These are phyloP conservation scores for Aspiorhynchus laticeps DNA, from an alignment of 2,113 vertebrate species.

Conservation along the genomic window DNA sequence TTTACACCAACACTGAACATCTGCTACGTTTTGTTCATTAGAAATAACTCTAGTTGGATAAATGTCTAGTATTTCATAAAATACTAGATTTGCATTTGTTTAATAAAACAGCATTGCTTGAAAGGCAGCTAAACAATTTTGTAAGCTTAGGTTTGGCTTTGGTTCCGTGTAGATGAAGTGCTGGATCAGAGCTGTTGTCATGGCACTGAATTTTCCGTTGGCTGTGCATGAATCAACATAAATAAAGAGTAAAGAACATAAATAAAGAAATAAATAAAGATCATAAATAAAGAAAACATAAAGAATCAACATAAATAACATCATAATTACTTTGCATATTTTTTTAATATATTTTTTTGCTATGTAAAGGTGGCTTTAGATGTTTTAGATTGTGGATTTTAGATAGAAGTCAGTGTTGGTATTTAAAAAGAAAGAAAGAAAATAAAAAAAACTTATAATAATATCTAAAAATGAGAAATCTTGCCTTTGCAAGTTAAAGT, in stretches of 20 bases:
- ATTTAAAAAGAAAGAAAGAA: too few relatives aligned
- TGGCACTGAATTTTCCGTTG: not conserved
- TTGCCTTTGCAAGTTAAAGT: not conserved
- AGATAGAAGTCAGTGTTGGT: not conserved
- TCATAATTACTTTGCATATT: not conserved
- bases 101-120: not conserved
- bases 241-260: too few relatives aligned
- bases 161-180: conserved; percentile 1
- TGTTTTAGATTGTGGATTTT: not conserved
- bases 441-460: not conserved
- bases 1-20: not conserved
- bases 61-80: conserved; percentile 4
- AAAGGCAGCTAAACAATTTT: not conserved
- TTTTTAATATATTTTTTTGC: not conserved
- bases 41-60: not conserved
- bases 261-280: too few relatives aligned
- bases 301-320: not conserved
- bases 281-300: too few relatives aligned
- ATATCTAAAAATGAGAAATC: not conserved
- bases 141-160: conserved; percentile 23
- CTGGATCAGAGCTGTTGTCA: conserved; percentile 1
- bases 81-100: conserved; percentile 12
- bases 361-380: not conserved
- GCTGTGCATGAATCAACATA: not conserved
- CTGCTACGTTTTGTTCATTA: not conserved